Base-by-base conservation (phyloP, 2,888 invertebrate genomes). In the Lysandra bellargus region DNA sequence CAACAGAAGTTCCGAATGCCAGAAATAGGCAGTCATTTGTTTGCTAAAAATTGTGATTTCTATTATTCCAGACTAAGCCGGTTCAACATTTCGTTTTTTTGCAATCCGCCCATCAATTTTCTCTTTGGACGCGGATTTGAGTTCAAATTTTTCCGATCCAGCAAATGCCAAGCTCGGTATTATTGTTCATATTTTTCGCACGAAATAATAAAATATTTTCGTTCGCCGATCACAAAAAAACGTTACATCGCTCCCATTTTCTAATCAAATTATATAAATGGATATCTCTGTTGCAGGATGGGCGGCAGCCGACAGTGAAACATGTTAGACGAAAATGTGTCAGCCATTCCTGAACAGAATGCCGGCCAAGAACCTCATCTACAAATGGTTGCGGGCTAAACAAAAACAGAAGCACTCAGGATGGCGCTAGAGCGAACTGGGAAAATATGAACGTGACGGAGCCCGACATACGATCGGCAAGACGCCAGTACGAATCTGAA, bases 361-460 rank as follows among this genome's bases (percentile, higher is more conserved):
- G 91, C 92, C 90, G 87, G 92, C 92, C 92, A 93, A 92, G 88
- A 94, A 92, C 85, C 89, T 93, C 89, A 94, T 94, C 87, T 92
- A 89, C 83, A 92, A 92, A 92, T 94, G 94, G 94, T 89, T 94
- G 86, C 91, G 91, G 87, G 91, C 89, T 82, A 93, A 90, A 88
- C 93, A 92, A 88, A 94, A 93, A 88, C 91, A 92, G 90, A 93
- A 93, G 91, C 89, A 90, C 86, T 87, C 88, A 90, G 88, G 90
- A 93, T 93, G 94, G 89, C 89, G 91, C 88, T 93, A 91, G 89
- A 83, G 84, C 88, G 87, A 90, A 88, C 88, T 86, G 86, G 86
- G 88, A 87, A 92, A 92, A 93, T 91, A 94, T 94, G 93, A 94
- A 94, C 86, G 91, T 88, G 85, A 89, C 92, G 85, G 89, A 88